These are phyloP conservation scores for Capricornis sumatraensis DNA, from an alignment of 2,113 vertebrate species.

Conservation along the genomic window DNA sequence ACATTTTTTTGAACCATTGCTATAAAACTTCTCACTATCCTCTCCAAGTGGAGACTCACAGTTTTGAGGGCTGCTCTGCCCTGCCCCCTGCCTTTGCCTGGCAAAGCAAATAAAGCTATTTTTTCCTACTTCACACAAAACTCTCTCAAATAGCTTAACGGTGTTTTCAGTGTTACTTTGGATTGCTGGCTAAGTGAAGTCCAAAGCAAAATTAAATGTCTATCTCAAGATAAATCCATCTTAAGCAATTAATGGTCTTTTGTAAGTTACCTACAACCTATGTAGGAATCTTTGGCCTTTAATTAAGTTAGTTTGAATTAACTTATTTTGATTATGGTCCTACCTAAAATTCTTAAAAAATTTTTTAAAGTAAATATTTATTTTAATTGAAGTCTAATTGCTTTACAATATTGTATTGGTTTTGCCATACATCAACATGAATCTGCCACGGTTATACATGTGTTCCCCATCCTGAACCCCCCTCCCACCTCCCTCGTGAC, in stretches of 20 bases:
- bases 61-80: background rate
- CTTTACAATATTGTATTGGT: no score
- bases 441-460: accelerated
- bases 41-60: background rate
- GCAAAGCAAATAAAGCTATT: background rate
- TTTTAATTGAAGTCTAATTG: no score
- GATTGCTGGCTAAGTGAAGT: accelerated
- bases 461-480: no score
- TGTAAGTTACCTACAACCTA: background rate
- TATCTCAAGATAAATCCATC: background rate
- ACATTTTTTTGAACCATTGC: background rate
- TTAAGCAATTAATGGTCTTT: background rate
- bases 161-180: background rate
- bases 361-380: background rate
- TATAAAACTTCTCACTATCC: background rate
- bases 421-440: no score
- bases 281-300: background rate
- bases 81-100: accelerated
- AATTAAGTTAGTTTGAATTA: background rate
- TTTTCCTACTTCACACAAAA: background rate
- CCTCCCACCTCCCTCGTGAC: background rate
- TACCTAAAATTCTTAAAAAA: background rate
- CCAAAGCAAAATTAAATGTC: background rate
- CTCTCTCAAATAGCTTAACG: background rate
- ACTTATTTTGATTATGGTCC: background rate